Base-by-base conservation (phyloP, 1,140 invertebrate species). In the Microplitis demolitor region DNA sequence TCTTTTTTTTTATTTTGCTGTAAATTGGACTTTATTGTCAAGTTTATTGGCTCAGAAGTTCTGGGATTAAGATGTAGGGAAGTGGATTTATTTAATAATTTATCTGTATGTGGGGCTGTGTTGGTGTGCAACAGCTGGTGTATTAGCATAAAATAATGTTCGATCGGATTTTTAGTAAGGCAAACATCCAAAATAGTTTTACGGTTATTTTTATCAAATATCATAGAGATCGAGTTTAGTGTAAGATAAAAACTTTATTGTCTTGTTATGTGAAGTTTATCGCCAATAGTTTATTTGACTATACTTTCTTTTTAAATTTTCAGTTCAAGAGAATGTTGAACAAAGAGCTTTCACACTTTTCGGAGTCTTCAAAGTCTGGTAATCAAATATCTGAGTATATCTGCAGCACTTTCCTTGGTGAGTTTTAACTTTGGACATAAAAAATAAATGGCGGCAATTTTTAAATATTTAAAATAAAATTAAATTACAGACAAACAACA, bases 251-350 rank as follows among this genome's bases (percentile, higher is more conserved):
- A 5, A 39, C 9, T 61, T 53, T 73, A 16, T 67, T 58, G 16
- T 45, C n/a, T 53, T 8, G 16, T 73, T 50, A 37, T 53, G 69
- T 24, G 24, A 24, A 24, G 24, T 24, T 24, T 0, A 24, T 24
- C 24, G 24, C 24, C 24, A 24, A 2, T 24, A 24, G 24, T 24
- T 24, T 24, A 24, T 24, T 24, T 24, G 0, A 24, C 24, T 24
- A 24, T 1, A 24, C 24, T 24, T 24, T 1, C 2, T 24, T 24
- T 76, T 78, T 80, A 63, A 78, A 78, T 77, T 91, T 94, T 69
- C 91, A 99, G 97, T 99, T 99, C 91, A 99, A 99, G 88, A 92
- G 97, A 87, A 98, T 99, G 96, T 91, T 99, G 83, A 99, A 99
- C 90, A 98, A 99, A 89, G 98, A 99, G 88, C 90, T 99, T 78